Percentiles rank a stretch among this genome's conserved stretches.
These are phyloP conservation scores for Crocuta crocuta DNA, from an alignment of 2,113 vertebrate species.

Conservation along the genomic window DNA sequence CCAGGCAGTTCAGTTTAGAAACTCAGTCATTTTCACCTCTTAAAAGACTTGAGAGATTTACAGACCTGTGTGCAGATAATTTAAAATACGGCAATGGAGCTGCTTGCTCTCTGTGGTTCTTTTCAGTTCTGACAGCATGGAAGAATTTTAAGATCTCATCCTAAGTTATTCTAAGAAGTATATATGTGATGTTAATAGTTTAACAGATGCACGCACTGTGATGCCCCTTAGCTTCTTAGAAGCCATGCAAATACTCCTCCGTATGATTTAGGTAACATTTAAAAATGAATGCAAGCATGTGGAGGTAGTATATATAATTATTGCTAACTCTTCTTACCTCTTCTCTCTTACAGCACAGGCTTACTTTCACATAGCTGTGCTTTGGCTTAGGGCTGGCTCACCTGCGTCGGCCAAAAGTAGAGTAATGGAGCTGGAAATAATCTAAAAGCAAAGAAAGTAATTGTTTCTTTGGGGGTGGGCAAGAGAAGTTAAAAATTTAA, in stretches of 20 bases:
- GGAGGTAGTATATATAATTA: too few relatives aligned
- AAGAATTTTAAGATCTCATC: neutral
- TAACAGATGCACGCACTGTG: neutral
- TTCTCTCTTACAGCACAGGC: neutral
- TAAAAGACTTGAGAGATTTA: conserved; percentile 28
- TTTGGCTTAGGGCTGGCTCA: neutral
- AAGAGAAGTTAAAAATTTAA: neutral
- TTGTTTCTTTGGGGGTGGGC: neutral
- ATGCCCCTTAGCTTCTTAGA: neutral
- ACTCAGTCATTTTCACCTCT: neutral
- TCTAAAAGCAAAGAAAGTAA: neutral
- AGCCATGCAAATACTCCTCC: neutral
- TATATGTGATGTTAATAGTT: neutral
- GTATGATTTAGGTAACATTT: neutral
- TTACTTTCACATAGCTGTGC: neutral
- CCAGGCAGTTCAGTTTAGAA: neutral
- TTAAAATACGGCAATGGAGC: neutral
- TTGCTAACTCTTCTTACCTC: neutral
- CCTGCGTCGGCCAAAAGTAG: neutral
- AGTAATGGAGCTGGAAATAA: neutral
- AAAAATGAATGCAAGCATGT: neutral
- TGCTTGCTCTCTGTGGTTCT: neutral
- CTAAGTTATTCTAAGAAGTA: neutral
- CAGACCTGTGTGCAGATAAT: neutral
- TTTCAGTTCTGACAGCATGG: neutral